A percentile compares a stretch with the other conserved stretches of the same genome.
Conservation (phyloP, 2,888 invertebrate species). For the Glaucopsyche alexis region DNA sequence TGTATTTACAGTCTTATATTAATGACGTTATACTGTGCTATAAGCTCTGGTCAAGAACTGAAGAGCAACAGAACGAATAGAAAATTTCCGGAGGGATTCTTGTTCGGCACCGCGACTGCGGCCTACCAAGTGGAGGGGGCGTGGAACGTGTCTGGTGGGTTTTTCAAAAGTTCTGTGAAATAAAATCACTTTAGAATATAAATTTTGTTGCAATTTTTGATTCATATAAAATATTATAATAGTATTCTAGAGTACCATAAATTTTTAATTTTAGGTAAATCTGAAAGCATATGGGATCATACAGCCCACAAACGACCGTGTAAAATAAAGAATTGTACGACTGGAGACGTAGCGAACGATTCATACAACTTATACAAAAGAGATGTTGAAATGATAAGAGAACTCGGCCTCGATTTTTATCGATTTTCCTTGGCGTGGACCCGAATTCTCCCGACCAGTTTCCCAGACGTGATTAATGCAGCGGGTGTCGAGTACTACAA, state of each 20-base stretch:
- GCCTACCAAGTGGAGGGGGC: constrained; percentile 77
- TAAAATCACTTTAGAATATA: background rate
- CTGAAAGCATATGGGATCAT: constrained; percentile 82
- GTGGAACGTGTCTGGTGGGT: constrained; percentile 70
- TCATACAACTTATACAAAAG: constrained; percentile 80
- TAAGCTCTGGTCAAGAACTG: background rate
- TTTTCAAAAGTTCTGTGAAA: background rate
- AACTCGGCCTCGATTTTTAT: constrained; percentile 72
- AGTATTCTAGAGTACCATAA: too few species aligned
- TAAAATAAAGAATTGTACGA: constrained; percentile 71
- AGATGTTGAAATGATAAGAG: constrained; percentile 67
- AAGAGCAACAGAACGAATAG: constrained; percentile 36
- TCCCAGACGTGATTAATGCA: constrained; percentile 75
- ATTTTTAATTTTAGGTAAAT: constrained; percentile 59
- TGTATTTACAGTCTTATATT: background rate
- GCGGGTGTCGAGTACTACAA: constrained; percentile 57
- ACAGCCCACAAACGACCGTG: constrained; percentile 70
- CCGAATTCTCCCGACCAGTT: constrained; percentile 81
- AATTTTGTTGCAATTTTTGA: background rate
- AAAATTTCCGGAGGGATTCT: constrained; percentile 49
- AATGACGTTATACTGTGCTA: background rate
- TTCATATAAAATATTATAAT: too few species aligned
- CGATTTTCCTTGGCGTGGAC: constrained; percentile 83
- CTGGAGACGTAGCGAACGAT: constrained; percentile 80
- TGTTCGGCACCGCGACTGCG: constrained; percentile 56